Evolutionary conservation across 2,888 invertebrate species (phyloP).

Genomic region (Diaphora mendica): DNA sequence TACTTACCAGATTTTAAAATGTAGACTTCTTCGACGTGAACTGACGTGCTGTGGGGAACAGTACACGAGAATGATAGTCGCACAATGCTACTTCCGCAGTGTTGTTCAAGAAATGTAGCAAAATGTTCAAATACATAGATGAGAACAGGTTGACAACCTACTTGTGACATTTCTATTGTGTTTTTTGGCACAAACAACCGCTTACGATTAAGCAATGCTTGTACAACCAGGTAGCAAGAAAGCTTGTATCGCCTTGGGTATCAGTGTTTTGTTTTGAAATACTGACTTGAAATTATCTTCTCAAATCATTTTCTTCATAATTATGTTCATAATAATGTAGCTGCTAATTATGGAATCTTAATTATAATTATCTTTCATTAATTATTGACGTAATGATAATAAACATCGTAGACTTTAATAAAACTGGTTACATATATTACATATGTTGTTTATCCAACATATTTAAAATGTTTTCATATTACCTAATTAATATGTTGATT

Average conservation of each 20-base stretch:
- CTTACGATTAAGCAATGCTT: not conserved
- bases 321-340: not conserved
- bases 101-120: not conserved
- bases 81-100: constrained; percentile 2
- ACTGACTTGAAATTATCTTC: constrained; percentile 3
- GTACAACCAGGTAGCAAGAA: not conserved
- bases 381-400: constrained; percentile 16
- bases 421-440: not conserved
- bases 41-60: not conserved
- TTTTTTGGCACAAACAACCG: not conserved
- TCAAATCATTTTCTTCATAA: constrained; percentile 7
- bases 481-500: constrained; percentile 14
- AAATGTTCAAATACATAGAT: not conserved
- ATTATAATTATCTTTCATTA: constrained; percentile 6
- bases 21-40: not conserved
- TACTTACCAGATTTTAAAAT: not conserved
- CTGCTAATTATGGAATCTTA: not conserved
- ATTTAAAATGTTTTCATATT: constrained; percentile 19
- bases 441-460: constrained; percentile 8
- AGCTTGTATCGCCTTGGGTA: not conserved
- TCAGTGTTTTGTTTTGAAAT: not conserved
- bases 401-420: constrained; percentile 1
- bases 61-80: not conserved
- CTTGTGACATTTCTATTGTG: not conserved
- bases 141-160: not conserved